Evolutionary conservation across 2,888 invertebrate genomes (phyloP).

Genomic region (Patella pellucida): DNA sequence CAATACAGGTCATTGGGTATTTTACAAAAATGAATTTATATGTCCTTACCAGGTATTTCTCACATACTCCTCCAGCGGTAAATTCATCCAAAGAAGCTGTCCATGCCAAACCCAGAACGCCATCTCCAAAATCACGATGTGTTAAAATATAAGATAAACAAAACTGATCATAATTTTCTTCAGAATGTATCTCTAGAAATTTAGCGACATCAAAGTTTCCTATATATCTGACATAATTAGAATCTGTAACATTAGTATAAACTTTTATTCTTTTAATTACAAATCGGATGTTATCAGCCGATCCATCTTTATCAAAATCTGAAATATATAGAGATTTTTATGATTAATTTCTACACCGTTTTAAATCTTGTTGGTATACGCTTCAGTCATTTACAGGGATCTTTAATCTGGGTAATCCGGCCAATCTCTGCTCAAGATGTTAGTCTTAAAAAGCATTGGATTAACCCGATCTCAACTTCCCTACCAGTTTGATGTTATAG

Average conservation of each 20-base stretch:
- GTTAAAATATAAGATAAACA: constrained; percentile 99
- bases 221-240: constrained; percentile 74
- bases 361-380: too few species aligned
- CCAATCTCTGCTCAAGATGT: too few species aligned
- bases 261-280: constrained; percentile 97
- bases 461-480: too few species aligned
- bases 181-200: constrained; percentile 77
- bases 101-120: constrained; percentile 98
- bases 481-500: too few species aligned
- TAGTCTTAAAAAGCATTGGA: too few species aligned
- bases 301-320: constrained; percentile 95
- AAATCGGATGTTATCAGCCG: constrained; percentile 92
- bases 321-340: constrained; percentile 58
- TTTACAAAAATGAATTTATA: not conserved
- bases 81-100: constrained; percentile 85
- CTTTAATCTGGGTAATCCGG: too few species aligned
- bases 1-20: too few species aligned
- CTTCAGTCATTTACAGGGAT: too few species aligned
- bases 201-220: constrained; percentile 42
- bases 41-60: constrained; percentile 78
- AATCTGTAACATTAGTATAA: constrained; percentile 88
- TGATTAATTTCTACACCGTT: too few species aligned
- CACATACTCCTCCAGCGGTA: constrained; percentile 90
- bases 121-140: constrained; percentile 96
- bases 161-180: constrained; percentile 96